Percentiles rank a stretch among this genome's conserved stretches.
phyloP scores from a whole-genome alignment of 2,113 vertebrate genomes.

The Notechis scutatus region DNA sequence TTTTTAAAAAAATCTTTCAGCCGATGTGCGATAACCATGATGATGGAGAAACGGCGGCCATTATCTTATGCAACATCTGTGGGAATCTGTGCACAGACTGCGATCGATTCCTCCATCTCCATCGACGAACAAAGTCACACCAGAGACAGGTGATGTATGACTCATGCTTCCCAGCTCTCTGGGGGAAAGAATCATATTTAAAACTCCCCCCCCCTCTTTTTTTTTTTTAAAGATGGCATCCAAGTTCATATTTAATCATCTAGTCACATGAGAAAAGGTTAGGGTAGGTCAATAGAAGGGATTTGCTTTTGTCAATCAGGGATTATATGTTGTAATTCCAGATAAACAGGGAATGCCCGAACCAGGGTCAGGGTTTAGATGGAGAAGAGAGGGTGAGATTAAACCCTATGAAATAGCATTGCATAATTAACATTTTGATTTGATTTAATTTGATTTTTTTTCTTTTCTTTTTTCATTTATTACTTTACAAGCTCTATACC shows the following conservation, averaged over 20 bases:
- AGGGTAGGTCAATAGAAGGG: background rate
- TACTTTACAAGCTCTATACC: too few species aligned
- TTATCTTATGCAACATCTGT: conserved; percentile 94
- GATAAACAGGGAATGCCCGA: background rate
- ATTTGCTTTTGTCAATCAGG: background rate
- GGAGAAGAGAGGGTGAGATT: background rate
- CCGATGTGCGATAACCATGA: conserved; percentile 99
- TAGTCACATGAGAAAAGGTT: background rate
- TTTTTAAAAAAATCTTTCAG: conserved; percentile 56
- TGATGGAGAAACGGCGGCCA: conserved; percentile 95
- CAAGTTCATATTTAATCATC: background rate
- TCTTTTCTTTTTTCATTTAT: too few species aligned
- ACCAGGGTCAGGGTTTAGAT: background rate
- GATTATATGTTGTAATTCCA: background rate
- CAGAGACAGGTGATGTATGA: conserved; percentile 86
- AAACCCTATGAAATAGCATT: background rate
- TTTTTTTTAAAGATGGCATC: background rate
- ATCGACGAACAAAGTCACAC: conserved; percentile 94
- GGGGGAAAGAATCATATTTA: background rate
- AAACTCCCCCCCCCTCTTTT: background rate
- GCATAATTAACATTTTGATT: background rate
- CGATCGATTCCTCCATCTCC: conserved; percentile 96
- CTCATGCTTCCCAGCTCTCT: background rate
- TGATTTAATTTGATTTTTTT: too few species aligned
- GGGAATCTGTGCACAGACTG: conserved; percentile 98